phyloP scores from a whole-genome alignment of 53 echinoderm and acorn worm genomes.

The Hippasteria phrygiana region DNA sequence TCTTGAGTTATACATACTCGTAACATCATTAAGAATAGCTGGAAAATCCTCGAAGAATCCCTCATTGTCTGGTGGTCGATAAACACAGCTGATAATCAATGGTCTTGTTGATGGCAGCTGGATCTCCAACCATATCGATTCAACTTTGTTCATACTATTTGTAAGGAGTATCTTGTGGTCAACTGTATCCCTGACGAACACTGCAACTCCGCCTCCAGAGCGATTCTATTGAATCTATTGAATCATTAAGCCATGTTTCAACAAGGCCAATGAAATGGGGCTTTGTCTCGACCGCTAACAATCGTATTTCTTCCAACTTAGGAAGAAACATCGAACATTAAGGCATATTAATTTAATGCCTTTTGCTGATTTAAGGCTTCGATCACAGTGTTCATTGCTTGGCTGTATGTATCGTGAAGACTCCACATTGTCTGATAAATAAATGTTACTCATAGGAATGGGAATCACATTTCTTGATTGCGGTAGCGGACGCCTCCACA shows the following conservation, averaged over 20 bases:
- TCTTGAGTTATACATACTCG: too few relatives aligned
- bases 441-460: not conserved
- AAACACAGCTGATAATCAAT: too few relatives aligned
- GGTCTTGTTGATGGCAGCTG: too few relatives aligned
- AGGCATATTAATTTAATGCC: conserved; percentile 34
- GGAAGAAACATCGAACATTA: conserved; percentile 38
- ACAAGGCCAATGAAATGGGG: conserved; percentile 3
- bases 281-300: not conserved
- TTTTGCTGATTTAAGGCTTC: conserved; percentile 33
- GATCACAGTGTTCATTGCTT: conserved; percentile 10
- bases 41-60: too few relatives aligned
- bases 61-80: too few relatives aligned
- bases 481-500: not conserved
- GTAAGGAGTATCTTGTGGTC: conserved; percentile 21
- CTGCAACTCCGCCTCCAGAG: conserved; percentile 16
- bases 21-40: too few relatives aligned
- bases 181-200: conserved; percentile 22
- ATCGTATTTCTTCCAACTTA: not conserved
- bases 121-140: too few relatives aligned
- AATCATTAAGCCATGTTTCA: too few relatives aligned
- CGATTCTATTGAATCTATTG: not conserved
- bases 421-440: not conserved
- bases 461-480: conserved; percentile 3
- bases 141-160: too few relatives aligned
- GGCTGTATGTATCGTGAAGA: conserved; percentile 9